These are phyloP conservation scores for Dryocosmus kuriphilus DNA, from an alignment of 2,888 invertebrate species.

Conservation along the genomic window DNA sequence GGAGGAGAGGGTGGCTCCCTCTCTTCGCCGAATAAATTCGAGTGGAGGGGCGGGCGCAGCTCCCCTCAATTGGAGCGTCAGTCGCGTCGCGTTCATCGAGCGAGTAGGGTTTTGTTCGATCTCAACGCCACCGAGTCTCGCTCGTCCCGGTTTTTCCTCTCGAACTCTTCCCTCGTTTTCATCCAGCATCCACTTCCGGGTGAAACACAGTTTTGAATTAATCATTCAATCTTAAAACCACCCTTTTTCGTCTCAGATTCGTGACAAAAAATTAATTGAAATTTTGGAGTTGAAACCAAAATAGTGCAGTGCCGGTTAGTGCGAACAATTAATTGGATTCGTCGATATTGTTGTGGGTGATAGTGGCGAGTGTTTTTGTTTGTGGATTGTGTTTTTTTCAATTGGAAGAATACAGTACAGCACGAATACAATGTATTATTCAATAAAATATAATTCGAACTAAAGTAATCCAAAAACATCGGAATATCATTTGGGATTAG, in stretches of 20 bases:
- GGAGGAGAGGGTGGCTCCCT: constrained; percentile 39
- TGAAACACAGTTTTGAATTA: not conserved
- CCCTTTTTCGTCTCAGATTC: not conserved
- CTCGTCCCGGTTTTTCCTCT: constrained; percentile 49
- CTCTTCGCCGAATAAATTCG: not conserved
- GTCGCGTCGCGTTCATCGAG: constrained; percentile 74
- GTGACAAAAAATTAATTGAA: not conserved
- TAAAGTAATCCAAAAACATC: not conserved
- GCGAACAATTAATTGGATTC: constrained; percentile 22
- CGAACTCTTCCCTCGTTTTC: constrained; percentile 20
- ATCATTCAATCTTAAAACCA: not conserved
- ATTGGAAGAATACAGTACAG: not conserved
- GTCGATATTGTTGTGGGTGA: constrained; percentile 21
- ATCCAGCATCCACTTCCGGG: not conserved
- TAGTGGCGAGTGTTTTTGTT: constrained; percentile 3
- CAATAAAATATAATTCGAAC: not conserved
- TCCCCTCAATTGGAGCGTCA: constrained; percentile 73
- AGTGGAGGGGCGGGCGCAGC: constrained; percentile 59
- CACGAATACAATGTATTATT: not conserved
- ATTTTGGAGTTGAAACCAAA: not conserved
- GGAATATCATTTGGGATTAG: constrained; percentile 1
- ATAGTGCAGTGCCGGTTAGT: constrained; percentile 20
- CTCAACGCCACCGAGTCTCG: constrained; percentile 42
- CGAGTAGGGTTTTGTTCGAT: constrained; percentile 55
- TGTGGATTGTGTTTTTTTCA: not conserved